Base-by-base conservation (phyloP, 2,797 vertebrate genomes). In the Eupleurogrammus muticus region DNA sequence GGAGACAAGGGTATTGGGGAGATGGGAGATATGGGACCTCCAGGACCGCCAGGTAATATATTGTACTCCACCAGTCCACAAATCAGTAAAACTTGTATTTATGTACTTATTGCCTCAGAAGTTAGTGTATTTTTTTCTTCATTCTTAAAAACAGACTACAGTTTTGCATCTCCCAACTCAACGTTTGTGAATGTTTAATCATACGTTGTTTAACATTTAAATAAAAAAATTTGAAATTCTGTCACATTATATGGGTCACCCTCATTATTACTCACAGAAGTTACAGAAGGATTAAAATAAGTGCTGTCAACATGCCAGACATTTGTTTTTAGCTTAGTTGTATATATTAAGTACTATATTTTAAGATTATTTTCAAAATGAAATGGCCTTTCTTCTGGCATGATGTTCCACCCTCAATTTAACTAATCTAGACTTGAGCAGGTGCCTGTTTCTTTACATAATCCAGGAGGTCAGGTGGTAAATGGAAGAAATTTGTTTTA, bases 41-140 rank as follows among this genome's bases (percentile, higher is more conserved):
- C 97, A 0, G 98, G 98, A 20, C 90, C 95, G 70, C 96, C 95
- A 94, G 97, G 98, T 99, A 91, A 90, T n/a, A n/a, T n/a, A n/a
- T n/a, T 55, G 9, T 66, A 46, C 1, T 21, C 16, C 5, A 53
- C 50, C 53, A 1, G 9, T 53, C 38, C 0, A 54, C 32, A 8
- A 40, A 47, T 53, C 17, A 65, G n/a, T 21, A 6, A 42, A 42
- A 42, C 40, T 42, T 42, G 4, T 42, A 16, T 42, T 40, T 13
- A 38, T 38, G 12, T 38, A 32, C 40, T 21, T 79, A 69, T 70
- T 62, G 50, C 47, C 63, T 56, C 24, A 67, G 73, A 66, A 21
- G 44, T 73, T 75, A 57, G 16, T 42, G 14, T 64, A 48, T 40
- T 48, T 66, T 48, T 61, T 23, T 62, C 14, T 28, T 51, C 16